phyloP scores from a whole-genome alignment of 1,140 invertebrate species.

The Papilio polytes region DNA sequence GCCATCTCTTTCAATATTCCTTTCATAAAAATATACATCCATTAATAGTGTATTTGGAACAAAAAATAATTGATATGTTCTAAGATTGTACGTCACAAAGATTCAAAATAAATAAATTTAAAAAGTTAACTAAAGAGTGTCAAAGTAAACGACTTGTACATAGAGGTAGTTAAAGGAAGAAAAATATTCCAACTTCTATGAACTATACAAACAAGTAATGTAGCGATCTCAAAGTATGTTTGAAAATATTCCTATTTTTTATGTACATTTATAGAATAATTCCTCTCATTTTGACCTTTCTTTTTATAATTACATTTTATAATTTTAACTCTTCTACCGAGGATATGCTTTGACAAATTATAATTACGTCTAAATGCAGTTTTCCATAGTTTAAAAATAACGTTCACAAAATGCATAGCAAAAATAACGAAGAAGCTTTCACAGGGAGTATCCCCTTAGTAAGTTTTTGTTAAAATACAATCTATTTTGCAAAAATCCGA shows the following conservation, averaged over 20 bases:
- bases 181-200: constrained; percentile 42
- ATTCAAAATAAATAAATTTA: constrained; percentile 41
- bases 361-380: constrained; percentile 48
- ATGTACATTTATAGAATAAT: constrained; percentile 62
- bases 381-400: constrained; percentile 43
- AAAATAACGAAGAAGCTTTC: constrained; percentile 72
- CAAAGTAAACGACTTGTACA: constrained; percentile 41
- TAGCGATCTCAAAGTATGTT: constrained; percentile 54
- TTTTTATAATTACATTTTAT: constrained; percentile 73
- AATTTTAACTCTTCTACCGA: constrained; percentile 62
- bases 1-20: constrained; percentile 51
- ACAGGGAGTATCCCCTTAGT: constrained; percentile 34
- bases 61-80: constrained; percentile 72
- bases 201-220: background rate
- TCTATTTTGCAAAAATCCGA: constrained; percentile 60
- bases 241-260: constrained; percentile 63
- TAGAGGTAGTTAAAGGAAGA: constrained; percentile 64
- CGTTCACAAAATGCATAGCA: constrained; percentile 69
- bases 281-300: constrained; percentile 82
- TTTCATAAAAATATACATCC: constrained; percentile 66
- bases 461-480: constrained; percentile 47
- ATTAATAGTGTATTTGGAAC: constrained; percentile 52
- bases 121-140: constrained; percentile 44
- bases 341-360: constrained; percentile 64
- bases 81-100: constrained; percentile 66